Evolutionary conservation across 2,888 invertebrate genomes (phyloP).

Genomic region (Cenopis cana): DNA sequence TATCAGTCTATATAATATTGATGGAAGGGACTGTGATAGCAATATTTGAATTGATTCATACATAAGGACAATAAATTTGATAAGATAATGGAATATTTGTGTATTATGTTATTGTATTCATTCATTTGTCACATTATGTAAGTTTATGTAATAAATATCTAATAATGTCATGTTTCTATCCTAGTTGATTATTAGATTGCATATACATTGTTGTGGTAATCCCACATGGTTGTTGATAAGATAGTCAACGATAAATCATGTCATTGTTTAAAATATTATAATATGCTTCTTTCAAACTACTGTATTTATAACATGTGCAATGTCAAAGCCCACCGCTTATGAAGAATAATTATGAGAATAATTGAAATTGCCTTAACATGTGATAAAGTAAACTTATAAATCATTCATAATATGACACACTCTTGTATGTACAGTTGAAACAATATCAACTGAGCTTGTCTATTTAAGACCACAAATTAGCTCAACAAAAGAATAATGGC

Average conservation of each 20-base stretch:
- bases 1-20: constrained; percentile 37
- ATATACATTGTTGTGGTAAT: constrained; percentile 4
- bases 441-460: too few relatives aligned
- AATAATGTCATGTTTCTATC: neutral
- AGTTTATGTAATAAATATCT: constrained; percentile 25
- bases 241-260: neutral
- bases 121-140: constrained; percentile 35
- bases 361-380: constrained; percentile 39
- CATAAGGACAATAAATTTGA: constrained; percentile 43
- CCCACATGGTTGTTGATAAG: neutral
- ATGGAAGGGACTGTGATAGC: constrained; percentile 38
- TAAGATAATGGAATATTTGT: constrained; percentile 34
- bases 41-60: constrained; percentile 29
- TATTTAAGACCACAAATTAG: too few relatives aligned
- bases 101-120: neutral
- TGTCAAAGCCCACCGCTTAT: constrained; percentile 45
- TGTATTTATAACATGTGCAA: constrained; percentile 16
- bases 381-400: constrained; percentile 31
- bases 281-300: neutral
- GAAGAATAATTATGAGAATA: constrained; percentile 11
- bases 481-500: too few relatives aligned
- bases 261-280: neutral
- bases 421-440: too few relatives aligned
- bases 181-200: neutral
- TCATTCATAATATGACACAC: neutral